These are phyloP conservation scores for Tympanuchus pallidicinctus DNA, from an alignment of 2,113 vertebrate species.

Conservation along the genomic window DNA sequence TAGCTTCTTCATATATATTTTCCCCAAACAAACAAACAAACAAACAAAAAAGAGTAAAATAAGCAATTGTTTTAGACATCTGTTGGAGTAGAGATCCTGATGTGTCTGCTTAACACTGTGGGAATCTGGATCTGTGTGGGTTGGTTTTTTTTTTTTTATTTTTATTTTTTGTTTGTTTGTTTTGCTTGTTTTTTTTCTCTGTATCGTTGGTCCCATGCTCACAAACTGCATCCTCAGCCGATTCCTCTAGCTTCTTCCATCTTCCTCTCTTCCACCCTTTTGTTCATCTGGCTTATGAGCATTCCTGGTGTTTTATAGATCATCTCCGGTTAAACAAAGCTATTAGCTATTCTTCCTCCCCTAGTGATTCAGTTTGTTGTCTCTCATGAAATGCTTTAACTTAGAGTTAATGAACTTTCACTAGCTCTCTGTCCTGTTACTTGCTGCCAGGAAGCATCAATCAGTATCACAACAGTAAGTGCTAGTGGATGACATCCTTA, in stretches of 20 bases:
- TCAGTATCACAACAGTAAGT: conserved; percentile 47
- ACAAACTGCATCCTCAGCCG: background rate
- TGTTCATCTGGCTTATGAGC: background rate
- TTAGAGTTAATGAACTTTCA: conserved; percentile 57
- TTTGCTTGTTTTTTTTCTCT: background rate
- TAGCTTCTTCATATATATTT: background rate
- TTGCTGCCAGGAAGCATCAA: conserved; percentile 41
- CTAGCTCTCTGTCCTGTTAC: conserved; percentile 15
- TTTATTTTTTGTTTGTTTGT: too few species aligned
- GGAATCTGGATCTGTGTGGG: background rate
- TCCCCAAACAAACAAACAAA: background rate
- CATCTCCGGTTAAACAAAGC: background rate
- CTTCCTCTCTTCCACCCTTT: background rate
- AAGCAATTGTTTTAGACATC: background rate
- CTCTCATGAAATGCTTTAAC: conserved; percentile 18
- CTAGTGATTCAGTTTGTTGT: conserved; percentile 1
- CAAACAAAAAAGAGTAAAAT: background rate
- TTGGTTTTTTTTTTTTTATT: background rate
- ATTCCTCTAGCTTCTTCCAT: background rate
- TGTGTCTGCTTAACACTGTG: background rate
- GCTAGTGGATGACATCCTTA: conserved; percentile 38
- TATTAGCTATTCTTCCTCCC: conserved; percentile 22
- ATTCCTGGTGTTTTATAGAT: conserved; percentile 28
- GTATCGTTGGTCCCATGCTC: background rate
- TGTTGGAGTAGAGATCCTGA: background rate